These are phyloP conservation scores for Galeopterus variegatus DNA, from an alignment of 2,113 vertebrate species.

Conservation along the genomic window DNA sequence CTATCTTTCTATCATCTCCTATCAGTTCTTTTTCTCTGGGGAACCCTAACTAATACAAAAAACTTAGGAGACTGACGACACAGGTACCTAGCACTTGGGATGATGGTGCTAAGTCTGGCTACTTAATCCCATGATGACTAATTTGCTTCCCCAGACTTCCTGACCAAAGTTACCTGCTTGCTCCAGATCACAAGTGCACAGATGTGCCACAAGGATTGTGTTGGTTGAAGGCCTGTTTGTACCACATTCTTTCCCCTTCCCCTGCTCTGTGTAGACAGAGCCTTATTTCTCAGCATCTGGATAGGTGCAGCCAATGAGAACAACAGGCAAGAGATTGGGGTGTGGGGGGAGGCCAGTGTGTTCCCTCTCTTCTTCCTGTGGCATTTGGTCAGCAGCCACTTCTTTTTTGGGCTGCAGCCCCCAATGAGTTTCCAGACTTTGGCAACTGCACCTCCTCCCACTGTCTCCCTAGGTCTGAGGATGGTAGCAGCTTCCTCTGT, in stretches of 20 bases:
- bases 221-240: background rate
- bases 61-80: background rate
- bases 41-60: background rate
- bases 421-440: background rate
- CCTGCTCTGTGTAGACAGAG: background rate
- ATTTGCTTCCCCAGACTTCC: background rate
- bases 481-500: background rate
- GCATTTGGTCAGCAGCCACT: background rate
- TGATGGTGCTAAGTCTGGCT: background rate
- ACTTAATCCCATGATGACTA: background rate
- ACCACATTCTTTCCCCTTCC: background rate
- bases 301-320: background rate
- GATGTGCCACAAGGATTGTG: background rate
- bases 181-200: background rate
- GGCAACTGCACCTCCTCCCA: background rate
- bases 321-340: background rate
- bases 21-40: background rate
- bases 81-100: background rate
- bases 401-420: background rate
- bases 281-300: background rate
- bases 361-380: background rate
- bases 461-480: background rate
- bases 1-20: background rate
- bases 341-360: too few relatives aligned
- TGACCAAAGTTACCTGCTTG: background rate